Percentiles rank a stretch among this genome's conserved stretches.
These are phyloP conservation scores for Pangasianodon gigas DNA, from an alignment of 2,113 vertebrate species.

Conservation along the genomic window DNA sequence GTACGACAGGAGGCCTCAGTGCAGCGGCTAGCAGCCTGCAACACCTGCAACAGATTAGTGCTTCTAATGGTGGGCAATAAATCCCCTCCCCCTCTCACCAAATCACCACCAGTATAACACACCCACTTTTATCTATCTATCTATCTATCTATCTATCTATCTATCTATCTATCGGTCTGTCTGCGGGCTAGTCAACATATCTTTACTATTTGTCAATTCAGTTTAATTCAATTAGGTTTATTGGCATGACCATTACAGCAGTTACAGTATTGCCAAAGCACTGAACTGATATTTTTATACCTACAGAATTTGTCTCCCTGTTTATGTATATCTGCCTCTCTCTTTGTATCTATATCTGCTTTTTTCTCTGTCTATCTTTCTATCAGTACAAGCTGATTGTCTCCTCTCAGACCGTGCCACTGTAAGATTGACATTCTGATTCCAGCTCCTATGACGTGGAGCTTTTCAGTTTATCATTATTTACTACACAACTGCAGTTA, in stretches of 20 bases:
- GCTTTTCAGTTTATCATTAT: not conserved
- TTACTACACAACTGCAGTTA: not conserved
- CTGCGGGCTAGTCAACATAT: not conserved
- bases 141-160: constrained; percentile 9
- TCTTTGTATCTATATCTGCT: not conserved
- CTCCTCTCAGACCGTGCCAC: not conserved
- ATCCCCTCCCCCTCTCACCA: constrained; percentile 70
- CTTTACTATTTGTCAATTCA: not conserved
- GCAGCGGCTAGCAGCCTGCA: constrained; percentile 72
- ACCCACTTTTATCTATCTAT: not conserved
- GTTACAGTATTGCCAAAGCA: not conserved
- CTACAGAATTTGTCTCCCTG: not conserved
- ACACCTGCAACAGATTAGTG: constrained; percentile 83
- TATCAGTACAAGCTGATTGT: not conserved
- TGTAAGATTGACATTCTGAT: not conserved
- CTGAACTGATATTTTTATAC: not conserved
- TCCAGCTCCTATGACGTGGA: not conserved
- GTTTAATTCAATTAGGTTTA: not conserved
- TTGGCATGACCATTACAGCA: not conserved
- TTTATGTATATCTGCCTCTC: not conserved
- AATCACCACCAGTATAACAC: constrained; percentile 61
- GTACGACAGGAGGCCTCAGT: constrained; percentile 58
- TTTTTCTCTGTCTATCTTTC: not conserved
- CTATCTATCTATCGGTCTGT: constrained; percentile 1
- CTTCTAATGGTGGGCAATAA: constrained; percentile 76